Conservation (phyloP, 2,113 vertebrate species). For the Ciconia stormi region DNA sequence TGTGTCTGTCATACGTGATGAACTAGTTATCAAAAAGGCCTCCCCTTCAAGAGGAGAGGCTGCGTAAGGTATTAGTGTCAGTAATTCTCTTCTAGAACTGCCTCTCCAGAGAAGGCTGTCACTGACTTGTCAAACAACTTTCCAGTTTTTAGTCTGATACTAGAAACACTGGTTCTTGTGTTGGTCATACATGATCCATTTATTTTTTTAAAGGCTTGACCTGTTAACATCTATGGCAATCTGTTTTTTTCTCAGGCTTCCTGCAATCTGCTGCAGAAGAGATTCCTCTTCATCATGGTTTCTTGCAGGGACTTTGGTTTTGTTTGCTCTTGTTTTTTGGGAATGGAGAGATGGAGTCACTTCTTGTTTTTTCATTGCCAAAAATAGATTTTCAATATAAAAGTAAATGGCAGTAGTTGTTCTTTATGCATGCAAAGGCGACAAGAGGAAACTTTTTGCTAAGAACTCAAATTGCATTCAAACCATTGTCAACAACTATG, state of each 20-base stretch:
- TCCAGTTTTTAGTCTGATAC: not conserved
- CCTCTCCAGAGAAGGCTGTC: not conserved
- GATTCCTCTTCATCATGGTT: not conserved
- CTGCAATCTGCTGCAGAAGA: not conserved
- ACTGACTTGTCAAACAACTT: not conserved
- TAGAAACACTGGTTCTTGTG: not conserved
- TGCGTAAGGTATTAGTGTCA: not conserved
- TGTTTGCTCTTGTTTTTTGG: not conserved
- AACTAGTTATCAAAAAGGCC: not conserved
- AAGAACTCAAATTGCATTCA: not conserved
- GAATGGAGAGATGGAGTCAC: not conserved
- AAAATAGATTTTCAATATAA: not conserved
- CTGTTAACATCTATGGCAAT: not conserved
- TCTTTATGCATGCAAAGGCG: not conserved
- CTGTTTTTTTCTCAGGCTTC: not conserved
- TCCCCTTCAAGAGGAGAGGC: not conserved
- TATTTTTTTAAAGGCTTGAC: not conserved
- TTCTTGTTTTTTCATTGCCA: not conserved
- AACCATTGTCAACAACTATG: not conserved
- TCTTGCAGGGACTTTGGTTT: not conserved
- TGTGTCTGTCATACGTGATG: not conserved
- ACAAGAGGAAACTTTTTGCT: not conserved
- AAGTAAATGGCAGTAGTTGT: not conserved
- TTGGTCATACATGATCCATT: not conserved
- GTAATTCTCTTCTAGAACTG: not conserved